Percentiles rank a stretch among this genome's conserved stretches.
Evolutionary conservation across 2,113 vertebrate genomes (phyloP).

Genomic region (Bothrops jararaca): DNA sequence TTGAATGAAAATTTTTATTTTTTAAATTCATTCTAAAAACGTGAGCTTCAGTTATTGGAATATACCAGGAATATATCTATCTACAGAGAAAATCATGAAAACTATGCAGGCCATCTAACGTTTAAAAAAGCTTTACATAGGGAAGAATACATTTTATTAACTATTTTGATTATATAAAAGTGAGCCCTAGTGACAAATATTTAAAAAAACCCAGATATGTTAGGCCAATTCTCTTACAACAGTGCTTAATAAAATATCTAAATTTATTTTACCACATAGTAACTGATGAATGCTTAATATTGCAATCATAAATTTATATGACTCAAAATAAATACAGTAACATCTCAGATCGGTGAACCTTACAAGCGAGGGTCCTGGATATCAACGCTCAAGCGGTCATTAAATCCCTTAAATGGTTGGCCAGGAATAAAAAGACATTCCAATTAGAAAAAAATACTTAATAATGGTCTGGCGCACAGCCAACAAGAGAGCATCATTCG

Average conservation of each 20-base stretch:
- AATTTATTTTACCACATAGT: not conserved
- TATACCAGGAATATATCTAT: not conserved
- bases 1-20: not conserved
- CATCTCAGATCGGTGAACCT: conserved; percentile 2
- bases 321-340: not conserved
- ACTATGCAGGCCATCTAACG: not conserved
- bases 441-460: not conserved
- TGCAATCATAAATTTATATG: not conserved
- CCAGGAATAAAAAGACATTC: not conserved
- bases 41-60: not conserved
- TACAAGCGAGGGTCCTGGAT: not conserved
- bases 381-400: not conserved
- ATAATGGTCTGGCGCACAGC: not conserved
- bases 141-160: not conserved
- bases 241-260: not conserved
- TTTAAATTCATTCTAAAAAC: not conserved
- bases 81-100: not conserved
- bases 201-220: not conserved
- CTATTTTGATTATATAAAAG: not conserved
- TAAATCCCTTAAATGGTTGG: not conserved
- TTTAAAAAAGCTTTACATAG: not conserved
- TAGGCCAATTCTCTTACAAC: not conserved
- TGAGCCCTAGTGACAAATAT: not conserved
- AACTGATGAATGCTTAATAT: not conserved
- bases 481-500: not conserved